Evolutionary conservation across 2,888 invertebrate genomes (phyloP), one percentile per base, ranked within the genome.

Genomic region (Pegoplata infirma): DNA sequence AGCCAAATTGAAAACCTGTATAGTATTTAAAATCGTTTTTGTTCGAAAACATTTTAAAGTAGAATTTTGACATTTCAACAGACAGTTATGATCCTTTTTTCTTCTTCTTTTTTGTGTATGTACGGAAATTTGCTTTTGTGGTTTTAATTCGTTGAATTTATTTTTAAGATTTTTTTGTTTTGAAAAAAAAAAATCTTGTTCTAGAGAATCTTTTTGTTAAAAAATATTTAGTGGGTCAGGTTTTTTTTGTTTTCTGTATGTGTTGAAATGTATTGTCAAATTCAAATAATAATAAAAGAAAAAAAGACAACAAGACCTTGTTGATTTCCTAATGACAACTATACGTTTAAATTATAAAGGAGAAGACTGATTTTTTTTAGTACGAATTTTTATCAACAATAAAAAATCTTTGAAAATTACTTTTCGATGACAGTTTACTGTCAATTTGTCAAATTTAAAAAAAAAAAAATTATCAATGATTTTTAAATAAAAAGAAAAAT

Each of bases 271-370:
- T 75, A 55, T 68, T 75, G 55, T 75, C 68, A 63, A 55, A 44
- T 8, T n/a, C n/a, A 40, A n/a, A 40, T 40, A 40, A 40, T n/a
- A 40, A n/a, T 5, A 25, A 25, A 25, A 40, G 5, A 5, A n/a
- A n/a, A 40, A 40, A 40, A n/a, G n/a, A 40, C n/a, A 63, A 61
- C 55, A 75, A 71, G 61, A 71, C 25, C 71, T 71, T 67, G 79
- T 79, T 79, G 79, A 79, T 79, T 71, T 79, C 55, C 71, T 61
- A 75, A 75, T 75, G 71, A 79, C 79, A 69, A 53, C 74, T 75
- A 61, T 19, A 46, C 44, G 44, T 44, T 23, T 40, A 28, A 21
- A 21, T 21, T 32, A 8, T 56, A 51, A 25, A 28, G 28, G 21
- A 46, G 19, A n/a, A 36, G 47, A 12, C 1, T 16, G 23, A 51